Percentiles rank a stretch among this genome's conserved stretches.
These are phyloP conservation scores for Hydrozoanthus gracilis DNA, from an alignment of 92 coral and sea anemone species.

Conservation along the genomic window DNA sequence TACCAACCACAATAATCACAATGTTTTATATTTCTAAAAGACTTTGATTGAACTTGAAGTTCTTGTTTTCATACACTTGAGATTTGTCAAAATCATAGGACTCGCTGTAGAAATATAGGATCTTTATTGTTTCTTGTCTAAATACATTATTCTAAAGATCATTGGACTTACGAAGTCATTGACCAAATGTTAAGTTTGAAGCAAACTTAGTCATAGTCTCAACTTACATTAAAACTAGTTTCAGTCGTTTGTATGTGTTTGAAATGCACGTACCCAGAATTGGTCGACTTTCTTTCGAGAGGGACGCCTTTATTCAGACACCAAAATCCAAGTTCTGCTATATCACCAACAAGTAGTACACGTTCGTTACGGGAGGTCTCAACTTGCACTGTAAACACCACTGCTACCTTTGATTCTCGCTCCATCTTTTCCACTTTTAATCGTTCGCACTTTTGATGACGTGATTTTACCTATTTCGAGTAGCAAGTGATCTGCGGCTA, in stretches of 20 bases:
- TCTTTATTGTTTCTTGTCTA: too few relatives aligned
- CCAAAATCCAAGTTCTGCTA: slow-evolving; percentile 33
- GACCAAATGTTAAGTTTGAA: not conserved
- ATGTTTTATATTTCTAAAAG: too few relatives aligned
- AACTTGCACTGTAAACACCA: slow-evolving; percentile 28
- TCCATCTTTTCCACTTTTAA: not conserved
- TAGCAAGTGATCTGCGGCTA: too few relatives aligned
- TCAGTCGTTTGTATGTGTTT: not conserved
- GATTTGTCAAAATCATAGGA: too few relatives aligned
- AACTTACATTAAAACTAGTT: not conserved
- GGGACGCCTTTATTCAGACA: slow-evolving; percentile 31
- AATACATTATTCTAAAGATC: too few relatives aligned
- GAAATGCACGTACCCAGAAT: not conserved
- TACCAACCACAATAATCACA: too few relatives aligned
- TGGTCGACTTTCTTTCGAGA: slow-evolving; percentile 18
- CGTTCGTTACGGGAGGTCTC: slow-evolving; percentile 1
- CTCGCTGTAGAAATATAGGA: too few relatives aligned
- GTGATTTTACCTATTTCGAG: too few relatives aligned
- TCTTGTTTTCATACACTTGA: too few relatives aligned
- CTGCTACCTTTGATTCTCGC: not conserved
- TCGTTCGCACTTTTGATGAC: too few relatives aligned
- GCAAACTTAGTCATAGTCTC: not conserved
- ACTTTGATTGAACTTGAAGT: too few relatives aligned
- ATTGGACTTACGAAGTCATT: not conserved
- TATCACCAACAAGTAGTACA: slow-evolving; percentile 15